Base-by-base conservation (phyloP, 2,113 vertebrate species). In the Ibidorhyncha struthersii region DNA sequence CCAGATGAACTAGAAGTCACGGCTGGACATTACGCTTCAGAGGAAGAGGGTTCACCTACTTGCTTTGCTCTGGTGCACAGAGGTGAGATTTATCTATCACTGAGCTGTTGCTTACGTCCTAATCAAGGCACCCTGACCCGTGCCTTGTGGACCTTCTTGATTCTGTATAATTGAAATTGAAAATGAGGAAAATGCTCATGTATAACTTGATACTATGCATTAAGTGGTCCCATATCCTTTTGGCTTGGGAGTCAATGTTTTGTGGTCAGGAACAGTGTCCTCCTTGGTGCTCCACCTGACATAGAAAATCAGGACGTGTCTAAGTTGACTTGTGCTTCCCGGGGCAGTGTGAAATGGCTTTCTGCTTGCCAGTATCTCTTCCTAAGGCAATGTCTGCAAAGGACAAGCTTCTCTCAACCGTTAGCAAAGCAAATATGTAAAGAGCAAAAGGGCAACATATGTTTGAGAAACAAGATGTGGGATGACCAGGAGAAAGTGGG, bases 361-460 rank as follows among this genome's bases (percentile, higher is more conserved):
- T 86, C 43, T 92, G 77, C 87, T 89, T 55, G 52, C 10, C 70
- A 8, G 29, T 47, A 29, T 69, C 52, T 74, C 61, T 77, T 94
- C 45, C n/a, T 93, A 93, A 96, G 79, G 53, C 93, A 89, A 63
- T 58, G 50, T 85, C 93, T 96, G 86, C 86, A 62, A 30, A 95
- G 67, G 38, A 59, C 79, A 89, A 95, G 56, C 29, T 96, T 86
- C 53, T 65, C 86, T 77, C 22, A 41, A 38, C 27, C 23, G 2
- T 30, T 76, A 94, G 69, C 59, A 96, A 95, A 81, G 82, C 89
- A 96, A 98, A 94, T 50, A 93, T 2, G 4, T 50, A 73, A 80
- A 89, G 73, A 93, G 30, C 29, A 88, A 89, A 76, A 96, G 43
- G 79, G 71, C 47, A 96, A 25, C 8, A 10, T 41, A 10, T 29